Conservation (phyloP, 2,113 vertebrate genomes). For the Pithys albifrons region DNA sequence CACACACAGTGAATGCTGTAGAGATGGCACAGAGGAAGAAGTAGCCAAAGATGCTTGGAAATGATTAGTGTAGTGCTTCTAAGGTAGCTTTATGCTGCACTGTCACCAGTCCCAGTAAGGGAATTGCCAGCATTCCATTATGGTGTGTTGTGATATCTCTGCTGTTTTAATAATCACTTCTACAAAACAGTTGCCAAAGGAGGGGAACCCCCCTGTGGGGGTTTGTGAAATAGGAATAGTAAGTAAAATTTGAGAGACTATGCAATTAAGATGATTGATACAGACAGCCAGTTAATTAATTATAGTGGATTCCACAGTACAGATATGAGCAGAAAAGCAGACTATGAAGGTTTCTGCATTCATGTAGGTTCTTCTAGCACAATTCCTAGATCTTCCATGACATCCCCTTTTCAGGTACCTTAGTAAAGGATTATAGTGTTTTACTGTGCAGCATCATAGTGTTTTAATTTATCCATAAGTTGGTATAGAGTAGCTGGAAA, state of each 20-base stretch:
- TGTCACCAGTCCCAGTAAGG: not conserved
- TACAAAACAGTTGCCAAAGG: not conserved
- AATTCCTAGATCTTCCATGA: not conserved
- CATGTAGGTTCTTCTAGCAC: not conserved
- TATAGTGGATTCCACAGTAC: not conserved
- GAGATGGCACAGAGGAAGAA: not conserved
- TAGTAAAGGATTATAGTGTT: not conserved
- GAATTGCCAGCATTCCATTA: not conserved
- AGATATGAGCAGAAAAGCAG: not conserved
- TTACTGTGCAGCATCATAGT: not conserved
- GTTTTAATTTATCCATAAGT: not conserved
- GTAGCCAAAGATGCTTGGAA: not conserved
- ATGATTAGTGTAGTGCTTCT: fast-evolving
- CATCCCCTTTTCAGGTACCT: not conserved
- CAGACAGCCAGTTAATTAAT: not conserved
- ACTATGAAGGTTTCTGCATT: not conserved
- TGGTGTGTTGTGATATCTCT: not conserved
- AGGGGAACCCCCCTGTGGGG: not conserved
- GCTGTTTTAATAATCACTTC: not conserved
- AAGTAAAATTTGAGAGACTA: not conserved
- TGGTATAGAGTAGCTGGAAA: not conserved
- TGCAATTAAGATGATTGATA: not conserved
- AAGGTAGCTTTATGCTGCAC: not conserved
- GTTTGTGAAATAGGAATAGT: not conserved
- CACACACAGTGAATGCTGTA: not conserved